Base-by-base conservation (phyloP, 2,888 invertebrate species). In the Cheilosia variabilis region DNA sequence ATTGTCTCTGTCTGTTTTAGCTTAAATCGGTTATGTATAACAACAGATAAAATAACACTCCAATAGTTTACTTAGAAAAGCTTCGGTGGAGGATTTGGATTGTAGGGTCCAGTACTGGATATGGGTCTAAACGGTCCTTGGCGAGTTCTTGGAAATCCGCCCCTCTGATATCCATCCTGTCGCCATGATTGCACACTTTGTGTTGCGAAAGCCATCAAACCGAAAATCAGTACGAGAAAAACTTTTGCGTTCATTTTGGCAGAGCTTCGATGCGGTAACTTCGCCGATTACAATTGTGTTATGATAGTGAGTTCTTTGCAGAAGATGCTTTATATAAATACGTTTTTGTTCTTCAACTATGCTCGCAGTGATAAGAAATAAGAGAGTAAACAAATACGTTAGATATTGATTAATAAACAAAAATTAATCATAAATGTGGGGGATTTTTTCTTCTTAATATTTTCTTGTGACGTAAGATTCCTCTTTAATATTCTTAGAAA, bases 1-100 rank as follows among this genome's bases (percentile, higher is more conserved):
- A 13, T 13, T 37, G 1, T 37, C 4, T 37, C 37, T n/a, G n/a
- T n/a, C n/a, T n/a, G n/a, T n/a, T n/a, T 27, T 27, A 37, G 13
- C 13, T 37, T 13, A 37, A 37, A 13, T 37, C 4, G 10, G 13
- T 13, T 37, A 89, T 89, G 91, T 91, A 76, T 13, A 89, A 89
- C 10, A 22, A 62, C 31, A 81, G 53, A 52, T 5, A 13, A 1
- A 13, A 52, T 22, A 22, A 9, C 5, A 43, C 4, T 47, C 2
- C n/a, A 47, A 17, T 17, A 17, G 17, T 17, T 9, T 7, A n/a
- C 17, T 45, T 17, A 47, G 9, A 47, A 47, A 9, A 19, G 9
- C 3, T 9, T 19, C 2, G 17, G 47, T 19, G 47, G 47, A 47
- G 47, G 47, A 17, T 17, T 47, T 19, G 47, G 47, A 47, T 47